phyloP scores from a whole-genome alignment of 2,888 invertebrate species.

The Lepidochrysops patricia region DNA sequence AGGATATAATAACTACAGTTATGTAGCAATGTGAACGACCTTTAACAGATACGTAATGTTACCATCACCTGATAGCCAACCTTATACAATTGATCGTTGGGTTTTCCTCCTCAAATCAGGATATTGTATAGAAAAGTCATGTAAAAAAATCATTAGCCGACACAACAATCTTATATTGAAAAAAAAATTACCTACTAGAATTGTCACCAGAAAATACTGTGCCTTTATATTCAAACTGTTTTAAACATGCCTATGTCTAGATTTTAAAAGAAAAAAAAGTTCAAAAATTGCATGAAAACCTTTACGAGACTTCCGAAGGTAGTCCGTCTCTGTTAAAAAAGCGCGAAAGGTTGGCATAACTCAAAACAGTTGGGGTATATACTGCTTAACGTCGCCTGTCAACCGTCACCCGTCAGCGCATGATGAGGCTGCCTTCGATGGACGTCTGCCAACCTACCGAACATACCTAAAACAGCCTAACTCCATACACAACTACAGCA shows the following conservation, averaged over 20 bases:
- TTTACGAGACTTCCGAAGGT: background rate
- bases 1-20: constrained; percentile 5
- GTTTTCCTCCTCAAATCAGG: too few relatives aligned
- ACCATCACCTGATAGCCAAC: background rate
- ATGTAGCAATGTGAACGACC: background rate
- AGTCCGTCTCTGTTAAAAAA: constrained; percentile 27
- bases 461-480: constrained; percentile 28
- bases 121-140: too few relatives aligned
- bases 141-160: too few relatives aligned
- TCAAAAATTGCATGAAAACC: background rate
- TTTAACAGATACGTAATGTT: background rate
- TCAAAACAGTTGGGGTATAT: constrained; percentile 64
- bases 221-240: background rate
- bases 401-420: constrained; percentile 67
- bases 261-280: background rate
- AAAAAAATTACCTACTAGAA: too few relatives aligned
- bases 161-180: too few relatives aligned
- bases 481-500: constrained; percentile 1
- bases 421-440: constrained; percentile 66
- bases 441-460: constrained; percentile 62
- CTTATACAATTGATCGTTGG: background rate
- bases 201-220: too few relatives aligned
- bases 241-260: background rate
- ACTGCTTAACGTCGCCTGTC: constrained; percentile 61
- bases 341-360: constrained; percentile 42